Evolutionary conservation across 2,797 vertebrate species (phyloP).

Genomic region (Tachyglossus aculeatus): DNA sequence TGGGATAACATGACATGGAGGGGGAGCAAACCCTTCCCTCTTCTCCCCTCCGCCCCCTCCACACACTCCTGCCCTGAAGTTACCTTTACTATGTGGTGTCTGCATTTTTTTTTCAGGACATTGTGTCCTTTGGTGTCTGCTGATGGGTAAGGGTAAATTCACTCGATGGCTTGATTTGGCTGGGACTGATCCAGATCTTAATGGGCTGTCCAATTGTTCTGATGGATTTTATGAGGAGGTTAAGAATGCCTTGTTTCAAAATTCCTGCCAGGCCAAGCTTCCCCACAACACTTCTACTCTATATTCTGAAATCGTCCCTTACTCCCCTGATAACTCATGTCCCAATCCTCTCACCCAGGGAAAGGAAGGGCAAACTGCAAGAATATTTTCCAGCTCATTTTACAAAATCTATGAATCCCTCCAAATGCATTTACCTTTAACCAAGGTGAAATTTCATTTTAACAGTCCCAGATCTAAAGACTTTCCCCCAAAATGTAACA

Average conservation of each 20-base stretch:
- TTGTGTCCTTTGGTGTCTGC: slow-evolving; percentile 14
- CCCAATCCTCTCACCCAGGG: neutral
- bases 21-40: neutral
- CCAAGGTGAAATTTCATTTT: neutral
- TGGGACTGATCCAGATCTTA: slow-evolving; percentile 34
- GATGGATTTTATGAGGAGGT: slow-evolving; percentile 37
- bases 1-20: neutral
- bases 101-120: neutral
- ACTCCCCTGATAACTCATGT: slow-evolving; percentile 12
- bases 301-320: neutral
- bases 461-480: neutral
- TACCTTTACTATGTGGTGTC: neutral
- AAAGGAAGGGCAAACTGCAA: neutral
- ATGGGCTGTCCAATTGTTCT: slow-evolving; percentile 27
- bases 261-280: neutral
- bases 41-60: neutral
- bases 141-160: neutral
- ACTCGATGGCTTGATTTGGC: neutral
- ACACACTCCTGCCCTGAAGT: neutral
- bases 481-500: neutral
- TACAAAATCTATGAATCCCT: no score
- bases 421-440: neutral
- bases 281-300: neutral
- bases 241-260: slow-evolving; percentile 13
- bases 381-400: neutral